phyloP scores from a whole-genome alignment of 2,113 vertebrate genomes.

The Piprites chloris region DNA sequence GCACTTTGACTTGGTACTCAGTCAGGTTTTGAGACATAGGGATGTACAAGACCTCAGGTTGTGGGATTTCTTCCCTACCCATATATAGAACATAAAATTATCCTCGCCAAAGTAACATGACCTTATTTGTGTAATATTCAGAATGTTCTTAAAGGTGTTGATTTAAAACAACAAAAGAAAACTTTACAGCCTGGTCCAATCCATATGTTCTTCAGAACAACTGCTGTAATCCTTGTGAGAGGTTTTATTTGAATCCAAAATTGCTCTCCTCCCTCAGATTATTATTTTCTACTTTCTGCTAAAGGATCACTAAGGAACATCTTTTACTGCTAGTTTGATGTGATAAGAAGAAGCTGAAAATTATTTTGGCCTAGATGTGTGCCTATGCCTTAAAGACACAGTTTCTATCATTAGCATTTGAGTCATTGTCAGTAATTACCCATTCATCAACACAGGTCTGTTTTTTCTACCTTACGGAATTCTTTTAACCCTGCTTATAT shows the following conservation, averaged over 20 bases:
- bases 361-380: background rate
- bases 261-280: background rate
- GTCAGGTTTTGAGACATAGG: background rate
- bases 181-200: background rate
- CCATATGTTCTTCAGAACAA: background rate
- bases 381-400: background rate
- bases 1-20: background rate
- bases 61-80: background rate
- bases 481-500: background rate
- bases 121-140: background rate
- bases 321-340: background rate
- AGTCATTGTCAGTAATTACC: background rate
- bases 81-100: background rate
- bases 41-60: background rate
- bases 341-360: background rate
- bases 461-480: background rate
- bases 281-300: background rate
- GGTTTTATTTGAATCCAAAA: background rate
- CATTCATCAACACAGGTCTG: background rate
- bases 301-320: background rate
- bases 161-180: background rate
- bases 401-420: background rate
- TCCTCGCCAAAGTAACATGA: background rate
- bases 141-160: background rate
- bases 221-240: background rate